These are phyloP conservation scores for Polydrusus pterygomalis DNA, from an alignment of 2,888 invertebrate species.

Conservation along the genomic window DNA sequence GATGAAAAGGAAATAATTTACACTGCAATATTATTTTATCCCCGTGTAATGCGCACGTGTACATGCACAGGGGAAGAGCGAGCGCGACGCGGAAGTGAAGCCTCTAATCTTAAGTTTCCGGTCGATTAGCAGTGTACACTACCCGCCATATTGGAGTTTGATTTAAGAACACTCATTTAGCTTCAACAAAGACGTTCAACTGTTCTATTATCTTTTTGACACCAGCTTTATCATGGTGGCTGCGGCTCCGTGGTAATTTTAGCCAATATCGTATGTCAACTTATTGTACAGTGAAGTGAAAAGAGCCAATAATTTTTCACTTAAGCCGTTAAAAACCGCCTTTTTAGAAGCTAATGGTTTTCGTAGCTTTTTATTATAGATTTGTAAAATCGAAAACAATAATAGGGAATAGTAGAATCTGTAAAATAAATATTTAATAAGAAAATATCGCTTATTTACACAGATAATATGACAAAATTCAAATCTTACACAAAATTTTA, in stretches of 20 bases:
- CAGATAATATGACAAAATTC: too few relatives aligned
- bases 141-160: constrained; percentile 73
- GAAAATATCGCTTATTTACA: too few relatives aligned
- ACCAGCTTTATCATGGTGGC: constrained; percentile 68
- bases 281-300: constrained; percentile 62
- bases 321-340: constrained; percentile 40
- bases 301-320: constrained; percentile 64
- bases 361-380: background rate
- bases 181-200: constrained; percentile 71
- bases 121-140: constrained; percentile 71
- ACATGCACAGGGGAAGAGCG: constrained; percentile 24
- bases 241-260: constrained; percentile 64
- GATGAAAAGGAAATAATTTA: background rate
- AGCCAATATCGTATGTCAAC: constrained; percentile 67
- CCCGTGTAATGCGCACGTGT: constrained; percentile 33
- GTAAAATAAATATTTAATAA: too few relatives aligned
- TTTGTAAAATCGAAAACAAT: background rate
- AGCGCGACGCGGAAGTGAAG: constrained; percentile 59
- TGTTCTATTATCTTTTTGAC: constrained; percentile 71
- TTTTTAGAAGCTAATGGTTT: constrained; percentile 18
- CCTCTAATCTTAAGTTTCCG: constrained; percentile 72
- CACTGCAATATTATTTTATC: background rate
- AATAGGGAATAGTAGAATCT: too few relatives aligned
- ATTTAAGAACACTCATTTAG: constrained; percentile 73
- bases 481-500: too few relatives aligned